phyloP scores from a whole-genome alignment of 2,888 invertebrate species.

The Cremastinae sp. region DNA sequence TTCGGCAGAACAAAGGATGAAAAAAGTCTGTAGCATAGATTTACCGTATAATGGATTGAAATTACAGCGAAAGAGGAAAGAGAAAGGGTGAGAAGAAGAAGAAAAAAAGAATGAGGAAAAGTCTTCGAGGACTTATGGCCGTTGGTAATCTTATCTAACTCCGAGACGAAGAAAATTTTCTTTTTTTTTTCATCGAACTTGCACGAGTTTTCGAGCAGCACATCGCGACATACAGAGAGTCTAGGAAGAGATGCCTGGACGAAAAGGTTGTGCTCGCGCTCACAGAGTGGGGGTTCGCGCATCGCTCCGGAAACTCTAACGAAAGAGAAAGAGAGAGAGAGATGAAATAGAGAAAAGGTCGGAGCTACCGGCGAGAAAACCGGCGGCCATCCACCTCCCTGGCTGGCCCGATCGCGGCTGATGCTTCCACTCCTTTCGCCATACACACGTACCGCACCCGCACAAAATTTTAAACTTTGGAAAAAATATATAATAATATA shows the following conservation, averaged over 20 bases:
- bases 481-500: no score
- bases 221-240: slow-evolving; percentile 37
- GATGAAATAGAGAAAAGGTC: slow-evolving; percentile 27
- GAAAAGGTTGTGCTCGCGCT: slow-evolving; percentile 22
- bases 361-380: slow-evolving; percentile 50
- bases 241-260: slow-evolving; percentile 23
- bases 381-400: slow-evolving; percentile 57
- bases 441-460: no score
- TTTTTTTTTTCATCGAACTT: slow-evolving; percentile 59
- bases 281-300: neutral
- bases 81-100: slow-evolving; percentile 11
- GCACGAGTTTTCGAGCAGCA: slow-evolving; percentile 53
- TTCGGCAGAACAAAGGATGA: neutral
- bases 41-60: slow-evolving; percentile 19
- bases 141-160: slow-evolving; percentile 58
- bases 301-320: slow-evolving; percentile 10
- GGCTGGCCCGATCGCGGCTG: slow-evolving; percentile 50
- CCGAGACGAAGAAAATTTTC: slow-evolving; percentile 3
- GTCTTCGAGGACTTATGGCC: slow-evolving; percentile 55
- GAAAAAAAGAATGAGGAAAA: slow-evolving; percentile 29
- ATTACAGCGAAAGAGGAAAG: slow-evolving; percentile 21
- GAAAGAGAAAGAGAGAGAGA: slow-evolving; percentile 13
- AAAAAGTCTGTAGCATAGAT: slow-evolving; percentile 23
- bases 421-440: slow-evolving; percentile 50
- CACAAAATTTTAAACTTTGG: no score